phyloP scores from a whole-genome alignment of 2,888 invertebrate species.

The Scaptomyza polygonia region DNA sequence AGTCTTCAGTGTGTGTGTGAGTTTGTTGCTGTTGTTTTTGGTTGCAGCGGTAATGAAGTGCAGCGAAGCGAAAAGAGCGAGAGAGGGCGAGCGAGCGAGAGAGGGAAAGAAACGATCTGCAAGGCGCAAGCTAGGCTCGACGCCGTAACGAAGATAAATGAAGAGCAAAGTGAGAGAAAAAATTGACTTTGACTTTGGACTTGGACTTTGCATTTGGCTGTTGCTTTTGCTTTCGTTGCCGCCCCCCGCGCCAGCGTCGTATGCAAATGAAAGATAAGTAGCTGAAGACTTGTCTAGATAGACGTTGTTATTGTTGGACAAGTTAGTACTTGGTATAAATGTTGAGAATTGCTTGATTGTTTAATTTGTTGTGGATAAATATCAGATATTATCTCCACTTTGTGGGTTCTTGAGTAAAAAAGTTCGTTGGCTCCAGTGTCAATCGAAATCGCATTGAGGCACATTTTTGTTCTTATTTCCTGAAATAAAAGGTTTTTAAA shows the following conservation, averaged over 20 bases:
- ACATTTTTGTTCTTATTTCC: not conserved
- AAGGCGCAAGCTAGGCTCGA: not conserved
- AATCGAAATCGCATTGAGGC: not conserved
- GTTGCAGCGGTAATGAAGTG: slow-evolving; percentile 56
- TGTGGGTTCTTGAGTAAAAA: slow-evolving; percentile 11
- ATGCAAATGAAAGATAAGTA: slow-evolving; percentile 20
- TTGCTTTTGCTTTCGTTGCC: slow-evolving; percentile 48
- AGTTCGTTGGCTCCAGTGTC: not conserved
- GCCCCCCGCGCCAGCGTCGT: slow-evolving; percentile 2
- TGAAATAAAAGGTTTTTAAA: not conserved
- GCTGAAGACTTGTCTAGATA: not conserved
- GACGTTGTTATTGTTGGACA: not conserved
- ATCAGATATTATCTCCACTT: slow-evolving; percentile 12
- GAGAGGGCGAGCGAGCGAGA: not conserved
- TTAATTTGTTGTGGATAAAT: slow-evolving; percentile 4
- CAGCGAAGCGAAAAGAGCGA: slow-evolving; percentile 38
- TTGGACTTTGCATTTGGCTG: slow-evolving; percentile 1
- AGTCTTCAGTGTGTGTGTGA: slow-evolving; percentile 10
- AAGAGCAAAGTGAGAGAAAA: not conserved
- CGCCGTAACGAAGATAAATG: not conserved
- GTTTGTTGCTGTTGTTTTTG: not conserved
- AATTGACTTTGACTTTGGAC: slow-evolving; percentile 25
- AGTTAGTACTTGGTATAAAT: not conserved
- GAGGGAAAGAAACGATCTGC: not conserved
- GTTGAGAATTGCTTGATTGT: slow-evolving; percentile 2